A percentile compares a stretch with the other conserved stretches of the same genome.
Conservation (phyloP, 2,797 vertebrate genomes). For the Iguana delicatissima region DNA sequence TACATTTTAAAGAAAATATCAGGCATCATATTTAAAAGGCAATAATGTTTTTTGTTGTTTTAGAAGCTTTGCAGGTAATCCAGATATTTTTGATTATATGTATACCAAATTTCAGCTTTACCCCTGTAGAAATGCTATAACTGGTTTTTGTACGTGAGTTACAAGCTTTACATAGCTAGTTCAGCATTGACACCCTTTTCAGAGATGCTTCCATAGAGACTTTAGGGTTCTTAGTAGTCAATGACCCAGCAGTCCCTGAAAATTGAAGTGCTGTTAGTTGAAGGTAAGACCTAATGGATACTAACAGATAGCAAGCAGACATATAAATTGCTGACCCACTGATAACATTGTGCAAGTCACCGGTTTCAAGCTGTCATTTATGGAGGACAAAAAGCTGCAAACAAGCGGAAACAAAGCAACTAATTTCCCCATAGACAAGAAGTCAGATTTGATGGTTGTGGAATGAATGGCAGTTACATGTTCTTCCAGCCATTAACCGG, state of each 20-base stretch:
- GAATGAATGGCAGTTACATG: not conserved
- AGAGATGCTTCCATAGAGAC: not conserved
- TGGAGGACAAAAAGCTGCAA: not conserved
- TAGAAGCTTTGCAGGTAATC: not conserved
- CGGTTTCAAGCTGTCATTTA: conserved; percentile 3
- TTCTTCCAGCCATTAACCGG: not conserved
- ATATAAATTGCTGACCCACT: not conserved
- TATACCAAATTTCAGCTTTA: not conserved
- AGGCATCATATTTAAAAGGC: not conserved
- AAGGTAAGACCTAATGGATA: not conserved
- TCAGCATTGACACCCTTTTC: conserved; percentile 19
- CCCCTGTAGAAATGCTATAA: not conserved
- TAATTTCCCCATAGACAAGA: not conserved
- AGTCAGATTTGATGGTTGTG: not conserved
- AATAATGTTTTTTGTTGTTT: too few species aligned
- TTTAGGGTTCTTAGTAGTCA: conserved; percentile 4
- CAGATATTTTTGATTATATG: too few species aligned
- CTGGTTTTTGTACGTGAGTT: not conserved
- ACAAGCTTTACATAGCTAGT: not conserved
- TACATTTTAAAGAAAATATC: not conserved
- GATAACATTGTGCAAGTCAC: not conserved
- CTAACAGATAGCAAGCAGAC: conserved; percentile 2
- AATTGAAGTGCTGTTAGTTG: conserved; percentile 5
- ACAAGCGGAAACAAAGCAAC: not conserved
- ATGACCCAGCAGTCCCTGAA: not conserved